Evolutionary conservation across 2,113 vertebrate genomes (phyloP).

Genomic region (Pelecanus crispus): DNA sequence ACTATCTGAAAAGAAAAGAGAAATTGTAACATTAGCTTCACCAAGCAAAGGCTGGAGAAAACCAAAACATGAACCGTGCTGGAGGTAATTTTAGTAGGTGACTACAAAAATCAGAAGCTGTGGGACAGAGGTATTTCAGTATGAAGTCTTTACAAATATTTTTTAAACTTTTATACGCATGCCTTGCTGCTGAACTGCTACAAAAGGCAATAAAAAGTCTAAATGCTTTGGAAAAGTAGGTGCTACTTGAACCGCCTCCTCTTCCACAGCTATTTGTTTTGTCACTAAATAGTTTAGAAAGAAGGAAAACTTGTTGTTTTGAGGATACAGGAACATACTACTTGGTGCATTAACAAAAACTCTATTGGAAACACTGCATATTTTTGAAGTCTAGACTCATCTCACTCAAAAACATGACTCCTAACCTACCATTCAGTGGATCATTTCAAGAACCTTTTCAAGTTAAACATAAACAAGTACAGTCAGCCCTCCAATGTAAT

Average conservation of each 20-base stretch:
- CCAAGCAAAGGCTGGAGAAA: not conserved
- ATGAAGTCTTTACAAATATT: not conserved
- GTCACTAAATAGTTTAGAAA: not conserved
- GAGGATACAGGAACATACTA: not conserved
- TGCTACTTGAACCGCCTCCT: not conserved
- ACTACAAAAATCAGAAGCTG: not conserved
- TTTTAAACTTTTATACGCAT: not conserved
- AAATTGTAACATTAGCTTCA: not conserved
- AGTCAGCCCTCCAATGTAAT: not conserved
- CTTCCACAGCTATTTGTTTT: not conserved
- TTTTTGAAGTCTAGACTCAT: not conserved
- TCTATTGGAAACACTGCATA: not conserved
- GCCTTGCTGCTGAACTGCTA: not conserved
- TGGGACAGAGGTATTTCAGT: not conserved
- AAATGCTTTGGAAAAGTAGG: not conserved
- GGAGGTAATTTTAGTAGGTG: not conserved
- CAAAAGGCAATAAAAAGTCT: not conserved
- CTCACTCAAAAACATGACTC: not conserved
- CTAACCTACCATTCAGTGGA: not conserved
- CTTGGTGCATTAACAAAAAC: not conserved
- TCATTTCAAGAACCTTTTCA: not conserved
- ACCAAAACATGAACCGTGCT: not conserved
- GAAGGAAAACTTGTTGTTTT: not conserved
- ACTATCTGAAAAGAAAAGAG: not conserved
- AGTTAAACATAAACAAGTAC: not conserved